phyloP scores from a whole-genome alignment of 2,888 invertebrate genomes.

The Scaptomyza tumidula region DNA sequence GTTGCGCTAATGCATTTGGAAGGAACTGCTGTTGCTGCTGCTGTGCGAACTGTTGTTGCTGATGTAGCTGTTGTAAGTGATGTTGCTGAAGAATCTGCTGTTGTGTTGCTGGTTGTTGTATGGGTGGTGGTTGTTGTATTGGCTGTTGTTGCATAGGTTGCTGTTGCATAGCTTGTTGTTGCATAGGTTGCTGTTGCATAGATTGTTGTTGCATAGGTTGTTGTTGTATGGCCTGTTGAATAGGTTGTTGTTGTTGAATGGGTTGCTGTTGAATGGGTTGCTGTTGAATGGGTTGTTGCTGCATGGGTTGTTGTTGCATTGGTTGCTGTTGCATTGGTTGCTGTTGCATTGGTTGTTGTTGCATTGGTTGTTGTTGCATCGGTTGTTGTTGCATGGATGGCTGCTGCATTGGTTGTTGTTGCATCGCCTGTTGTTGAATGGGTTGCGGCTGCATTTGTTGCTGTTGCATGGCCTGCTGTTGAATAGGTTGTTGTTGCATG shows the following conservation, averaged over 20 bases:
- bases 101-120: constrained; percentile 50
- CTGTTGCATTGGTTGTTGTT: constrained; percentile 29
- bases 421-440: constrained; percentile 19
- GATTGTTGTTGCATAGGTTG: too few species aligned
- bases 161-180: constrained; percentile 58
- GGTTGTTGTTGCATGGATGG: constrained; percentile 13
- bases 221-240: constrained; percentile 26
- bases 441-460: background rate
- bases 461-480: constrained; percentile 45
- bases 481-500: constrained; percentile 56
- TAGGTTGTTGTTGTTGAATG: constrained; percentile 60
- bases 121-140: constrained; percentile 49
- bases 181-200: constrained; percentile 47
- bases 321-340: background rate
- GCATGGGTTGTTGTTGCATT: constrained; percentile 19
- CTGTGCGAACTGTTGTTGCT: constrained; percentile 68
- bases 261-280: constrained; percentile 21
- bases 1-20: constrained; percentile 74
- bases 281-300: constrained; percentile 43
- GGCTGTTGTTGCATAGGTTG: constrained; percentile 36
- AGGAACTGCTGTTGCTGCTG: constrained; percentile 85
- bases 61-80: constrained; percentile 61
- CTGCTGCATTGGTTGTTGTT: constrained; percentile 42
- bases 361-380: constrained; percentile 65
- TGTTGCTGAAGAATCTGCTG: constrained; percentile 69